A percentile compares a stretch with the other conserved stretches of the same genome.
phyloP scores from a whole-genome alignment of 2,113 vertebrate genomes.

The Sturnira hondurensis region DNA sequence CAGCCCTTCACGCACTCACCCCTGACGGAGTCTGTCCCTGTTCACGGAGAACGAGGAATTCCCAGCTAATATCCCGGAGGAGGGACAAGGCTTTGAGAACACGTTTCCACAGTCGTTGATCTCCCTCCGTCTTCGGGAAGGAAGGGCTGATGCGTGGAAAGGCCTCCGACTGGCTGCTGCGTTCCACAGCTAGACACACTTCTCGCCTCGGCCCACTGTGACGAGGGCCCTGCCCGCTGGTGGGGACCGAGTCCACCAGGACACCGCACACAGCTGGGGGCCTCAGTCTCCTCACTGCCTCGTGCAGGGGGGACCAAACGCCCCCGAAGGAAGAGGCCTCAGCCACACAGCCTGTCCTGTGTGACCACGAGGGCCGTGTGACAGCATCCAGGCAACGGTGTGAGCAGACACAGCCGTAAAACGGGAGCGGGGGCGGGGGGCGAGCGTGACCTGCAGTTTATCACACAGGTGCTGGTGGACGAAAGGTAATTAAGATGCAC shows the following conservation, averaged over 20 bases:
- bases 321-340: background rate
- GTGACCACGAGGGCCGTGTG: background rate
- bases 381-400: background rate
- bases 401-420: too few species aligned
- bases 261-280: background rate
- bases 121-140: background rate
- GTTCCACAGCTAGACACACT: fast-evolving
- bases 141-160: background rate
- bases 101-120: background rate
- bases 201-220: fast-evolving
- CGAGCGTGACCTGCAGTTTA: fast-evolving
- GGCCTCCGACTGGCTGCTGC: fast-evolving
- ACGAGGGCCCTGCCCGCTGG: background rate
- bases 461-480: fast-evolving
- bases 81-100: fast-evolving
- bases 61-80: too few species aligned
- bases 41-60: too few species aligned
- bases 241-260: background rate
- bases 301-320: background rate
- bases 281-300: background rate
- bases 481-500: fast-evolving
- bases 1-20: too few species aligned
- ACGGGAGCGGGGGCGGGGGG: too few species aligned
- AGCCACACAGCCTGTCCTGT: too few species aligned
- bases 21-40: too few species aligned